These are phyloP conservation scores for Manduca sexta DNA, from an alignment of 1,140 invertebrate species.

Conservation along the genomic window DNA sequence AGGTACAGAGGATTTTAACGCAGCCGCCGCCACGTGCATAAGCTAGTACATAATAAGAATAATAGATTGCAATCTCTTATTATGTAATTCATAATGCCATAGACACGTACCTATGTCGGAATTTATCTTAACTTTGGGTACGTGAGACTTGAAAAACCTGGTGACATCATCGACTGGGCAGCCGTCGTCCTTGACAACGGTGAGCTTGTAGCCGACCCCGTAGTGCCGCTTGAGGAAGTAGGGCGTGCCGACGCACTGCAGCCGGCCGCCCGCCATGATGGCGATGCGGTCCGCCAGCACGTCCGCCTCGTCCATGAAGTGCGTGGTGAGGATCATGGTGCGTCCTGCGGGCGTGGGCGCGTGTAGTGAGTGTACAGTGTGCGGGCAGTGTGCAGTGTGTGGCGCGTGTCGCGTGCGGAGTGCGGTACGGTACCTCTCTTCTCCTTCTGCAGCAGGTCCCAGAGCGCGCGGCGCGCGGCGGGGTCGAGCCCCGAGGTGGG, in stretches of 20 bases:
- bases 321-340: conserved; percentile 94
- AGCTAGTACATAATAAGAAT: too few relatives aligned
- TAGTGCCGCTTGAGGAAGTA: conserved; percentile 74
- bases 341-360: conserved; percentile 57
- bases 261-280: conserved; percentile 88
- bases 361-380: not conserved
- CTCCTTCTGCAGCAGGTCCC: conserved; percentile 84
- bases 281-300: conserved; percentile 93
- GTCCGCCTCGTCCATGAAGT: conserved; percentile 99
- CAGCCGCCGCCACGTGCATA: too few relatives aligned
- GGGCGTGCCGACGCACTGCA: conserved; percentile 79
- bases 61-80: not conserved
- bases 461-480: conserved; percentile 90
- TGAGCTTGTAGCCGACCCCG: conserved; percentile 62
- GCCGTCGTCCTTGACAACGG: conserved; percentile 48
- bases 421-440: conserved; percentile 42
- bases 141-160: conserved; percentile 71
- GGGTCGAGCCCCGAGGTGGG: conserved; percentile 97
- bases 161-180: conserved; percentile 75
- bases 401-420: not conserved
- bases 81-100: not conserved
- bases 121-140: conserved; percentile 71
- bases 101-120: conserved; percentile 47
- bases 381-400: not conserved
- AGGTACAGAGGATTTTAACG: too few relatives aligned